Evolutionary conservation across 2,113 vertebrate genomes (phyloP).

Genomic region (Grallaria varia): DNA sequence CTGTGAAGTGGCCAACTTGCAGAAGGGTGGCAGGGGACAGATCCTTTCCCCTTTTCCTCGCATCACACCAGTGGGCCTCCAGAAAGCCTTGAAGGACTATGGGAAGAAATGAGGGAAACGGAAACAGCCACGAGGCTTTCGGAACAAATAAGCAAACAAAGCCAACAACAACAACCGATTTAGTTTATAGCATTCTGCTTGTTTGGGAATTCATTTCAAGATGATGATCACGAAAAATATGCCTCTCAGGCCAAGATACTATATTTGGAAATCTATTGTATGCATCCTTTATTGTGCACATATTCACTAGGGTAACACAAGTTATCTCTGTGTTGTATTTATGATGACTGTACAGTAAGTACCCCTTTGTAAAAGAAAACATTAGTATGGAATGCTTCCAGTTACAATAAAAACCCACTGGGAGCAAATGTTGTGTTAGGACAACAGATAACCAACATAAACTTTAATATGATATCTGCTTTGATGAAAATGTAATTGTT

Average conservation of each 20-base stretch:
- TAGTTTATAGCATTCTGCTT: background rate
- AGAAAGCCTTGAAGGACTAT: background rate
- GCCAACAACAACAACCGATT: background rate
- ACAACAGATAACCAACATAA: conserved; percentile 10
- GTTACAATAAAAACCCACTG: conserved; percentile 27
- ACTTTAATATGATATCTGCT: background rate
- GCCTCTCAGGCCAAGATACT: conserved; percentile 18
- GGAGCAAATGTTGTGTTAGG: background rate
- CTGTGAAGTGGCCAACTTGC: background rate
- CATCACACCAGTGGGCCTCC: background rate
- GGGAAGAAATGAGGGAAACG: background rate
- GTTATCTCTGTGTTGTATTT: conserved; percentile 5
- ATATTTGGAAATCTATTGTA: conserved; percentile 25
- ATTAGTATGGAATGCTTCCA: background rate
- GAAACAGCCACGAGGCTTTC: background rate
- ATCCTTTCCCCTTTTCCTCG: rapidly evolving
- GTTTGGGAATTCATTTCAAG: conserved; percentile 15
- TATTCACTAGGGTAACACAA: conserved; percentile 18
- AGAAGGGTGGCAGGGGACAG: background rate
- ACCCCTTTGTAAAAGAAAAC: background rate
- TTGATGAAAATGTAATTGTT: background rate
- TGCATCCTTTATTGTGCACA: background rate
- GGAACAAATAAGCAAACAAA: background rate
- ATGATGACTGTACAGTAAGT: conserved; percentile 11
- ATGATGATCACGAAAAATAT: conserved; percentile 19